Base-by-base conservation (phyloP, 2,797 vertebrate genomes). In the Liparis tanakae region DNA sequence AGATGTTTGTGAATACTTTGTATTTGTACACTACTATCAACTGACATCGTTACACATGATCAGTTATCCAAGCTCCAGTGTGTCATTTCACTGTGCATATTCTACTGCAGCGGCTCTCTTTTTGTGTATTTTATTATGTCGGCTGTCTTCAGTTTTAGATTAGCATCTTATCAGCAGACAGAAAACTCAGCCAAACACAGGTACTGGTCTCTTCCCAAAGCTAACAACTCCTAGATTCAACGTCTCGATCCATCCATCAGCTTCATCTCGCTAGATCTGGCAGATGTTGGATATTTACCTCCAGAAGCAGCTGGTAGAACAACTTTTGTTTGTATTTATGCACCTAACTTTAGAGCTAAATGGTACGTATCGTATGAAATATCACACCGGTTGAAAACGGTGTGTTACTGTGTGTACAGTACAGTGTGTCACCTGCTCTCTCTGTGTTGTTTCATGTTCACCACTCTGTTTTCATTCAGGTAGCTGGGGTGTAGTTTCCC, bases 401-500 rank as follows among this genome's bases (percentile, higher is more conserved):
- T 13, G 6, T 33, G 69, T 41, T 51, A 12, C 54, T 34, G 33
- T 70, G 56, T 59, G 59, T 63, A n/a, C 14, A 37, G 59, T 63
- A n/a, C 14, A 37, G 41, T 51, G 57, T 78, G 30, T 44, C 48
- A 3, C 13, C 76, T 75, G 18, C 33, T 70, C 63, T 54, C 37
- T 78, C 57, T 84, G 72, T 48, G 13, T 72, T 62, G 72, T 62
- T 70, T 70, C 76, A n/a, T 89, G 25, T 81, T 77, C 66, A 74
- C 50, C 81, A 79, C 74, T 91, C 65, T 94, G 81, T 89, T 81
- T 82, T 74, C 70, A 84, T 88, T 79, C 91, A 95, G 94, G 93
- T 91, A 92, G 90, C 87, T 82, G 89, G 92, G 85, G 79, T 91
- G 79, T 92, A 93, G 94, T 88, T 90, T 89, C 90, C 88, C 89